Evolutionary conservation across 2,888 invertebrate genomes (phyloP), one percentile per base, ranked within the genome.

Genomic region (Meiosimyza platycephala): DNA sequence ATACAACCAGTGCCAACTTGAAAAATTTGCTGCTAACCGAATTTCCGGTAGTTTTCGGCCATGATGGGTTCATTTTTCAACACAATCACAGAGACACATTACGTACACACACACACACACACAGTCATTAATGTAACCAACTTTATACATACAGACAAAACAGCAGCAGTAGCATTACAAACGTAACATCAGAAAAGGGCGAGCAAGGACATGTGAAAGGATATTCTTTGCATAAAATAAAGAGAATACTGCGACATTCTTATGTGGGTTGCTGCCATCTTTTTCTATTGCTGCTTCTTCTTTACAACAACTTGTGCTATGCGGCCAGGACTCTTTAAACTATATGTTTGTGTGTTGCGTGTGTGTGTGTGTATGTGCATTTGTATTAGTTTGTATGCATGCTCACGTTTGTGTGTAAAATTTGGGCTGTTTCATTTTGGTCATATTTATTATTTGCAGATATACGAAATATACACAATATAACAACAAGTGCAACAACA

Each of bases 401-500:
- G 80, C 82, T 78, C 80, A 81, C 80, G 79, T 84, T 79, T 81
- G 79, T 81, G 79, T 78, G 81, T 80, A 80, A 80, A 81, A 73
- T 82, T 83, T 82, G 83, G 83, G 84, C 83, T 81, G 84, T 82
- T 84, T 82, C 82, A 83, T 84, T 84, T 83, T 78, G 83, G 82
- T 84, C 82, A 83, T 84, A 84, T 84, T 84, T 84, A 84, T 84
- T 84, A 84, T 84, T 83, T 84, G 77, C 76, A 75, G 82, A 82
- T 80, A 79, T 79, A 80, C 72, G 72, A 72, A 77, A 75, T 65
- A 76, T 72, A 74, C 73, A 67, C 74, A 67, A 55, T 13, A n/a
- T 16, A 47, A 67, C 62, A 70, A 63, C 62, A 70, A 69, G 51
- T 13, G 7, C 48, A 64, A 54, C 40, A 40, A 73, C 55, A 71